phyloP scores from a whole-genome alignment of 2,888 invertebrate species.

The Drosophila quinaria region DNA sequence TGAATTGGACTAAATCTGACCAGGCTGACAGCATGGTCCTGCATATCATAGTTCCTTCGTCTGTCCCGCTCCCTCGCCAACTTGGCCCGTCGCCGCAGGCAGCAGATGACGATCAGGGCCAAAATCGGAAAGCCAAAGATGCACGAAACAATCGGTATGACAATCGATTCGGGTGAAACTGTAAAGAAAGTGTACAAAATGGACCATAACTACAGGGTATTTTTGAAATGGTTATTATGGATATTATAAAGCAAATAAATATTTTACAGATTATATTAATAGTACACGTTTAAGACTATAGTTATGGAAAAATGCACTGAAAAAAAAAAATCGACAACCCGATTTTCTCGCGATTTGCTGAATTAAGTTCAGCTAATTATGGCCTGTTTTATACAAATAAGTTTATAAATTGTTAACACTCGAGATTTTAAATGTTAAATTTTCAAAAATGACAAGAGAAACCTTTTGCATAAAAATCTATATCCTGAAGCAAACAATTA shows the following conservation, averaged over 20 bases:
- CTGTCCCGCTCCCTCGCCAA: slow-evolving; percentile 93
- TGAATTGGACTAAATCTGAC: slow-evolving; percentile 91
- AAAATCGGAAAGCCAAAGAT: slow-evolving; percentile 95
- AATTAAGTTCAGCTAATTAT: too few species aligned
- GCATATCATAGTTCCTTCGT: slow-evolving; percentile 92
- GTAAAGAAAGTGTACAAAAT: slow-evolving; percentile 80
- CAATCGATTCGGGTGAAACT: slow-evolving; percentile 95
- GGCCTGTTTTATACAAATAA: too few species aligned
- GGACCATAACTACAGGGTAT: background rate
- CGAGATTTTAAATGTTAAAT: too few species aligned
- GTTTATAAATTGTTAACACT: too few species aligned
- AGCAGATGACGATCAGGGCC: slow-evolving; percentile 94
- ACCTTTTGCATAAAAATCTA: too few species aligned
- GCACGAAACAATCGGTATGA: slow-evolving; percentile 95
- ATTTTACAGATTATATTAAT: background rate
- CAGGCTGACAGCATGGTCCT: slow-evolving; percentile 93
- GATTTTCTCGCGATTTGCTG: background rate
- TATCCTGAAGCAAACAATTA: too few species aligned
- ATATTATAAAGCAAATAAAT: background rate
- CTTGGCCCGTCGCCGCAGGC: slow-evolving; percentile 93
- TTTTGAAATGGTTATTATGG: too few species aligned
- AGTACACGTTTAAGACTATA: background rate
- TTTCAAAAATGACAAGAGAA: too few species aligned
- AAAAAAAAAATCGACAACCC: too few species aligned
- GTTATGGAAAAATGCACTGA: background rate